These are phyloP conservation scores for Hydraecia micacea DNA, from an alignment of 2,888 invertebrate species.

Conservation along the genomic window DNA sequence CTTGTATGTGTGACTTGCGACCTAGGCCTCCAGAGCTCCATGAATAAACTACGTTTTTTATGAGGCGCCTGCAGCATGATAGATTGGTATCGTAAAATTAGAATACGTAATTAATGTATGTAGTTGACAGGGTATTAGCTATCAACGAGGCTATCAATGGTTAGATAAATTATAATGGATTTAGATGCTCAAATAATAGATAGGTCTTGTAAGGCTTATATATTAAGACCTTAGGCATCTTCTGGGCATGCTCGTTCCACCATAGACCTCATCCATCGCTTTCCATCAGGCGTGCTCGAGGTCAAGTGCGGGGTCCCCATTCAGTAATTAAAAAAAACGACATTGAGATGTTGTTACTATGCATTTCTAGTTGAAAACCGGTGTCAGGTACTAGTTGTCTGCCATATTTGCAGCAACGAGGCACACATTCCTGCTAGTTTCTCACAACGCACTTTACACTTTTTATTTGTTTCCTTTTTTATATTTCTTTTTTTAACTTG, in stretches of 20 bases:
- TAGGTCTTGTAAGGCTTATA: neutral
- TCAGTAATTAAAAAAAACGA: too few species aligned
- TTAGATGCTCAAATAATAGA: neutral
- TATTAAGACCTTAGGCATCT: too few species aligned
- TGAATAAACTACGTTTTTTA: conserved; percentile 24
- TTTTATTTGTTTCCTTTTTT: too few species aligned
- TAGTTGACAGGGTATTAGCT: neutral
- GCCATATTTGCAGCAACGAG: too few species aligned
- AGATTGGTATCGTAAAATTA: conserved; percentile 33
- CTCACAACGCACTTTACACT: too few species aligned
- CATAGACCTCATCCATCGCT: too few species aligned
- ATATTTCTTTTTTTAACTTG: too few species aligned
- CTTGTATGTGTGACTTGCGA: conserved; percentile 13
- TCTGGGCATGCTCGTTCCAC: too few species aligned
- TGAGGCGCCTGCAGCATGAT: conserved; percentile 24
- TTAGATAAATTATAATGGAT: neutral
- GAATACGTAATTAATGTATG: neutral
- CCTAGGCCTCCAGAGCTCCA: conserved; percentile 43
- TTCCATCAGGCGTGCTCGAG: too few species aligned
- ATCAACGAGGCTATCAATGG: neutral
- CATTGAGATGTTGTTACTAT: neutral
- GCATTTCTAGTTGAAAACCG: neutral
- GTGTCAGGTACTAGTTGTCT: too few species aligned
- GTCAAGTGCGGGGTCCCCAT: too few species aligned
- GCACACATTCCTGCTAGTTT: too few species aligned